A percentile compares a stretch with the other conserved stretches of the same genome.
phyloP scores from a whole-genome alignment of 2,888 invertebrate genomes.

The Yponomeuta plumbellus region DNA sequence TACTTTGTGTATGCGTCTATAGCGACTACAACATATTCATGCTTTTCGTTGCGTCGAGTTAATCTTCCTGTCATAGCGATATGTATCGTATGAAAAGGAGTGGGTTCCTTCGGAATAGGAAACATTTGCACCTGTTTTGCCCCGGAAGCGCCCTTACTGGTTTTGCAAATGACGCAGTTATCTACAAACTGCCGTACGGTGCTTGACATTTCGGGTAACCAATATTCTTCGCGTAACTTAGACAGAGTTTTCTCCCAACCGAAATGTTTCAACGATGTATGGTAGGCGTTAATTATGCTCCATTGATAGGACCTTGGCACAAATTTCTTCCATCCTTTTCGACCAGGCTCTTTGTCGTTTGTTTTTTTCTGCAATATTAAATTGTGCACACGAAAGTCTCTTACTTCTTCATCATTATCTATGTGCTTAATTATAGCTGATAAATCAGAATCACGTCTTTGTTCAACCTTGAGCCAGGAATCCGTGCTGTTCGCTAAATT shows the following conservation, averaged over 20 bases:
- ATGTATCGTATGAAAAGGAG: constrained; percentile 17
- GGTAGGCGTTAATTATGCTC: constrained; percentile 15
- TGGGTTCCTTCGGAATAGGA: constrained; percentile 32
- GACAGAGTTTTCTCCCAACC: constrained; percentile 17
- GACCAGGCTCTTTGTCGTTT: constrained; percentile 10
- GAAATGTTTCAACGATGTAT: constrained; percentile 13
- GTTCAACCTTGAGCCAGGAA: constrained; percentile 14
- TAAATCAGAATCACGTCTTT: constrained; percentile 12
- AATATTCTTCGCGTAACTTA: constrained; percentile 14
- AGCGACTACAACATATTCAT: constrained; percentile 17
- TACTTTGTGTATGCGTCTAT: constrained; percentile 15
- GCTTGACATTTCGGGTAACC: constrained; percentile 15
- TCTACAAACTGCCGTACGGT: constrained; percentile 8
- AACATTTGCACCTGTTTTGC: constrained; percentile 31
- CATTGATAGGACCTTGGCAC: constrained; percentile 12
- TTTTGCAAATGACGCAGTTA: constrained; percentile 34
- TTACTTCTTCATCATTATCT: constrained; percentile 7
- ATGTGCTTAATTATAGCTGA: background rate
- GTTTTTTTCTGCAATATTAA: constrained; percentile 10
- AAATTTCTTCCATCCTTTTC: constrained; percentile 6
- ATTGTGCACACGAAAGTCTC: background rate
- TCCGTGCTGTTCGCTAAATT: background rate
- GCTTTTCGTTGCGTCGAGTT: background rate
- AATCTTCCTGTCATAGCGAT: constrained; percentile 23
- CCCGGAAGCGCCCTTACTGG: constrained; percentile 33